Evolutionary conservation across 2,797 vertebrate genomes (phyloP).

Genomic region (Amniataba percoides): DNA sequence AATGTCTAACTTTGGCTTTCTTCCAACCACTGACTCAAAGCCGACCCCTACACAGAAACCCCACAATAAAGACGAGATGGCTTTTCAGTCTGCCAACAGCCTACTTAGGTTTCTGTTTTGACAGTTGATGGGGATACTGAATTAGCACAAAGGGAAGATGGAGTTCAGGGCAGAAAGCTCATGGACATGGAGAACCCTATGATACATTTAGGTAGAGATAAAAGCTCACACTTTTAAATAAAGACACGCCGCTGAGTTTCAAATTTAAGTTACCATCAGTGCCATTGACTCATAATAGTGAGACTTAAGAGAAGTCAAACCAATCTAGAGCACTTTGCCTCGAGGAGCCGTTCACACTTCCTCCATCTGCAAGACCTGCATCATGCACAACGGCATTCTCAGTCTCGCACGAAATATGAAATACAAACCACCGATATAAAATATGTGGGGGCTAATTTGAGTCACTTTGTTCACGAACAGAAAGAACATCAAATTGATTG

Average conservation of each 20-base stretch:
- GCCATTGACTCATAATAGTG: neutral
- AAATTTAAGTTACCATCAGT: neutral
- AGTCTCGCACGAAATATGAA: neutral
- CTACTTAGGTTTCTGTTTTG: conserved; percentile 50
- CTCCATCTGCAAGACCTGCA: neutral
- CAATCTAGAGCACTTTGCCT: neutral
- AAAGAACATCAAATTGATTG: neutral
- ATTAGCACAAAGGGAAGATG: neutral
- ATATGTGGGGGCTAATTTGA: no score
- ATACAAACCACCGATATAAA: neutral
- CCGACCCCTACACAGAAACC: conserved; percentile 63
- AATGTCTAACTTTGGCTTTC: conserved; percentile 23
- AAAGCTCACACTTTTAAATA: neutral
- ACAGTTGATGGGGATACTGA: conserved; percentile 18
- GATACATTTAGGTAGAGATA: neutral
- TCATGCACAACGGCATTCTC: neutral
- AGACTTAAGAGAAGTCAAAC: conserved; percentile 6
- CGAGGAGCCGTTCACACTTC: neutral
- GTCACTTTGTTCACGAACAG: neutral
- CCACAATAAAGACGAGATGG: conserved; percentile 39
- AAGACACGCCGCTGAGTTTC: neutral
- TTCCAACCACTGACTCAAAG: conserved; percentile 53
- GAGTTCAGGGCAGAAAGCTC: neutral
- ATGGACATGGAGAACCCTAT: neutral
- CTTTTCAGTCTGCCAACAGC: conserved; percentile 15